phyloP scores from a whole-genome alignment of 2,888 invertebrate genomes.

The Tortrix viridana region DNA sequence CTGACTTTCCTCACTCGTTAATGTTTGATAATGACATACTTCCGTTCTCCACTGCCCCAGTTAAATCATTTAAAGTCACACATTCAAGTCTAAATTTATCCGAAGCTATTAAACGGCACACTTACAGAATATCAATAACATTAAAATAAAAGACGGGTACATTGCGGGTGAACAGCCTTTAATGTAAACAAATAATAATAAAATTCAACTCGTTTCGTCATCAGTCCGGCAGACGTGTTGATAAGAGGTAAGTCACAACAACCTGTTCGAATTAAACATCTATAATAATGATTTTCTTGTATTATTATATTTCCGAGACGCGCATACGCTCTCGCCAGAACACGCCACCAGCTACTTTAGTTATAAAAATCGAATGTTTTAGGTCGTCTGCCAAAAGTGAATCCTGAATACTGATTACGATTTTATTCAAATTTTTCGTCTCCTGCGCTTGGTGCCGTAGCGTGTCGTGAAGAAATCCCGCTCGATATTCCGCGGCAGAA shows the following conservation, averaged over 20 bases:
- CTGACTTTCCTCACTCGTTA: constrained; percentile 16
- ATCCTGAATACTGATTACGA: not conserved
- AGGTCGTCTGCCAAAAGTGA: no score
- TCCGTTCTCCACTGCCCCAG: constrained; percentile 20
- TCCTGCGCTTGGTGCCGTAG: not conserved
- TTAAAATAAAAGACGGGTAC: constrained; percentile 32
- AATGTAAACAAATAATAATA: constrained; percentile 36
- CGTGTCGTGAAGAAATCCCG: not conserved
- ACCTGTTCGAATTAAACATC: constrained; percentile 22
- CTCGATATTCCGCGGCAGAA: constrained; percentile 9
- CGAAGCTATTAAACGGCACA: constrained; percentile 25
- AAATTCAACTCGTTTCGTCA: constrained; percentile 20
- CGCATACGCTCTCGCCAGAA: not conserved
- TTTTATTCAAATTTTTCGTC: not conserved
- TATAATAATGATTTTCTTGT: constrained; percentile 10
- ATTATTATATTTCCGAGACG: constrained; percentile 1
- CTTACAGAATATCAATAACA: constrained; percentile 35
- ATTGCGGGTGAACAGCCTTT: constrained; percentile 34
- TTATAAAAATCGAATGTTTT: not conserved
- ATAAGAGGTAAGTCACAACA: constrained; percentile 17
- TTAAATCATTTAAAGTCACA: constrained; percentile 20
- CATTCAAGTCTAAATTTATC: constrained; percentile 27
- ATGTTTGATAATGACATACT: constrained; percentile 33
- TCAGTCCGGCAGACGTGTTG: constrained; percentile 15
- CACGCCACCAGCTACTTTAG: not conserved